phyloP scores from a whole-genome alignment of 2,888 invertebrate genomes.

The Brenthis hecate region DNA sequence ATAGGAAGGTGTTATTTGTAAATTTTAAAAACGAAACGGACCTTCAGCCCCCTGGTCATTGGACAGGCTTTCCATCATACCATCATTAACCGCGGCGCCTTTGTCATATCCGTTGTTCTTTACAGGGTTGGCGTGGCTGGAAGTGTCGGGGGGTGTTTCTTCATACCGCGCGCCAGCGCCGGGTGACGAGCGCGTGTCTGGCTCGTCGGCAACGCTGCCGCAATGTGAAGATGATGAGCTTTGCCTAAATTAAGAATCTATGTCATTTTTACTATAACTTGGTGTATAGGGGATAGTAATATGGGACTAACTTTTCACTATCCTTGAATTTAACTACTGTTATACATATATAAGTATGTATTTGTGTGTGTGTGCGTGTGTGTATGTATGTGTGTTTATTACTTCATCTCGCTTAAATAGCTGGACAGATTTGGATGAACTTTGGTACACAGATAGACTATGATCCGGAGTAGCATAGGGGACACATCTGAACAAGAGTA shows the following conservation, averaged over 20 bases:
- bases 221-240: constrained; percentile 80
- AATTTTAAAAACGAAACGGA: constrained; percentile 42
- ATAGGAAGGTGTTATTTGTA: constrained; percentile 20
- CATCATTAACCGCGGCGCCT: constrained; percentile 70
- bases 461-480: no score
- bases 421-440: no score
- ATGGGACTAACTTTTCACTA: background rate
- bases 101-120: constrained; percentile 82
- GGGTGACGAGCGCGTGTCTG: constrained; percentile 78
- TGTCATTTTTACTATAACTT: constrained; percentile 23
- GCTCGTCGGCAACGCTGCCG: constrained; percentile 76
- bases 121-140: constrained; percentile 72
- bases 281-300: background rate
- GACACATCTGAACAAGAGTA: no score
- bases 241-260: constrained; percentile 56
- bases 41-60: constrained; percentile 81
- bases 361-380: no score
- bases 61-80: constrained; percentile 74
- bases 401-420: no score
- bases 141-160: constrained; percentile 72
- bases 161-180: constrained; percentile 75
- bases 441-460: no score
- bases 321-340: no score
- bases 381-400: no score
- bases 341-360: no score